Evolutionary conservation across 2,797 vertebrate species (phyloP), one percentile per base, ranked within the genome.

Genomic region (Pterois miles): DNA sequence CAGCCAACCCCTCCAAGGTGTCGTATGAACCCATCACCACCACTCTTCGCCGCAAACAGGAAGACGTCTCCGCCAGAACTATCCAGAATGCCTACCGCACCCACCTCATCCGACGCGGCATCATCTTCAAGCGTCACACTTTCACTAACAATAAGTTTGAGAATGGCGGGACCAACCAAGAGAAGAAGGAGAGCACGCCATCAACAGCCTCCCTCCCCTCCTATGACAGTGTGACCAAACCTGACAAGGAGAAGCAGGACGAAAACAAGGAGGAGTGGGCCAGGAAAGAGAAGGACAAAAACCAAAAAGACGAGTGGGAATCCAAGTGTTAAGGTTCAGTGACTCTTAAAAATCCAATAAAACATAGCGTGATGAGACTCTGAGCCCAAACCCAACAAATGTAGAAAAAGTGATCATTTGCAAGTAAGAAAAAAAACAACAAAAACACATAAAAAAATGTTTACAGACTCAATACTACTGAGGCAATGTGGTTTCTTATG

Each of bases 21-120:
- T 99, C 98, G 62, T 99, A 99, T 0, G 98, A 99, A 95, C 98
- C 98, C 22, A 99, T 99, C 95, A 99, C 98, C 10, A 99, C 98
- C n/a, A 99, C 98, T 0, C 95, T 99, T 33, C 94, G 98, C 62
- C 97, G 98, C 78, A 98, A 98, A 90, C 98, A 99, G 92, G 98
- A 99, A 86, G 97, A 99, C 22, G 95, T 99, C 33, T 99, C 98
- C 0, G 97, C 97, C 0, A 93, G 96, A 92, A 96, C 95, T 85
- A 98, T 99, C 91, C 98, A 99, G 95, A 96, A 97, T 6, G 97
- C 98, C 67, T 99, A 97, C 94, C 95, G 98, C 25, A 88, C 92
- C 74, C 96, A 98, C 68, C 93, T 99, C 84, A 95, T 96, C 6
- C 93, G 96, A 20, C 93, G 96, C 5, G 98, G 98, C 85, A 98